Base-by-base conservation (phyloP, 1,140 invertebrate species). In the Gyrodactylus bullatarudis region DNA sequence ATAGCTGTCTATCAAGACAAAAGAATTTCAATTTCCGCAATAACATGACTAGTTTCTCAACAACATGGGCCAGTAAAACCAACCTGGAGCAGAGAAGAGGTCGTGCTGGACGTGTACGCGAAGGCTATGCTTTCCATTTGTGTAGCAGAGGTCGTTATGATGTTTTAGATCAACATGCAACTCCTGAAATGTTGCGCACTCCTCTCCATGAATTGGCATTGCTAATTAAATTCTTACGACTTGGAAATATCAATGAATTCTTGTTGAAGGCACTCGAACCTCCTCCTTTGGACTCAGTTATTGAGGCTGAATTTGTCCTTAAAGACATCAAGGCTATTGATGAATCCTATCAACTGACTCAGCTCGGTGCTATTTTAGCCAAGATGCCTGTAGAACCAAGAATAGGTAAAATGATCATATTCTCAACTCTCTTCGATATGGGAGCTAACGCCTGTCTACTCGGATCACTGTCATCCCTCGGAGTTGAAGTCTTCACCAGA, bases 171-270 rank as follows among this genome's bases (percentile, higher is more conserved):
- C 19, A 19, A 27, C 71, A 72, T 68, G 20, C 19, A 19, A 72
- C 71, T 16, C 89, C 91, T 0, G 91, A 95, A 83, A 95, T 95
- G 84, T 92, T 94, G 81, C 84, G 91, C 72, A 94, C 90, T 0
- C 91, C 91, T 0, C 82, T 95, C 1, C 91, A 95, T 78, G 91
- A 95, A 78, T 74, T 83, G 23, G 79, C 80, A 0, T 75, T 83
- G 72, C 77, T 79, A 54, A 83, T 84, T 74, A 84, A 84, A 76
- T 76, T 83, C n/a, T 77, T 84, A 1, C 75, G 79, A 68, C 76
- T 83, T 1, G 83, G 83, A 19, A 76, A 78, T 2, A 80, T 83
- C 73, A 78, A 78, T 1, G 75, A 77, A 8, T 83, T 84, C 76
- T 75, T 84, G 72, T 78, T 78, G 26, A 82, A 82, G 73, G 83